A percentile compares a stretch with the other conserved stretches of the same genome.
These are phyloP conservation scores for Diplogasteroides magnus DNA, from an alignment of 1,140 invertebrate genomes.

Conservation along the genomic window DNA sequence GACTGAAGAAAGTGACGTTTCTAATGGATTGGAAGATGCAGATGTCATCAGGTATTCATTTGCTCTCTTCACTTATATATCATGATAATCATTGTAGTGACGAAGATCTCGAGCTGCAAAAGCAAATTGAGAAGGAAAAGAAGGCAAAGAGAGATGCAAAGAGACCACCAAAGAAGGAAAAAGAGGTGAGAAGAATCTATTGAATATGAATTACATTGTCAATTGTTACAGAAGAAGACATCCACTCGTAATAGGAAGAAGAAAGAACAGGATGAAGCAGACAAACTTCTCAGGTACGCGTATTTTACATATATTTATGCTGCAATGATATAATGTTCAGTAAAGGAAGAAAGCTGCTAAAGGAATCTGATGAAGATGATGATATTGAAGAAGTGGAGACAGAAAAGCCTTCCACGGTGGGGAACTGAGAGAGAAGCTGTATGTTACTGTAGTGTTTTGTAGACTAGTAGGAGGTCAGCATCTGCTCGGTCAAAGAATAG, in stretches of 20 bases:
- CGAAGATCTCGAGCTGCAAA: conserved; percentile 17
- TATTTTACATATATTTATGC: neutral
- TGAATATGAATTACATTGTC: too few relatives aligned
- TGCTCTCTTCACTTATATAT: neutral
- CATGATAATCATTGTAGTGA: neutral
- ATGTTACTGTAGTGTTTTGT: conserved; percentile 1
- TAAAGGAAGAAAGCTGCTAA: neutral
- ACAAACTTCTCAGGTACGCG: neutral
- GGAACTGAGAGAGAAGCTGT: neutral
- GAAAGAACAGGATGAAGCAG: conserved; percentile 1
- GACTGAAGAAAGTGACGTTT: too few relatives aligned
- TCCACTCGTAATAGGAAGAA: neutral
- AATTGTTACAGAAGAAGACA: neutral
- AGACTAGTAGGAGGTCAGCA: neutral
- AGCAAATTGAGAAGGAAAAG: conserved; percentile 11
- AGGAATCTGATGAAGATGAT: neutral
- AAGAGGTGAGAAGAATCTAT: conserved; percentile 9
- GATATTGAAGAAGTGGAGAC: neutral
- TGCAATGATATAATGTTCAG: neutral
- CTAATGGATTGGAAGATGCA: neutral
- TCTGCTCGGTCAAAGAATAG: neutral
- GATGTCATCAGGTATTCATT: neutral
- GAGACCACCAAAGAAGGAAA: conserved; percentile 6
- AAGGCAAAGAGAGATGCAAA: conserved; percentile 13
- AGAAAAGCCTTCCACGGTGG: neutral